Evolutionary conservation across 2,113 vertebrate species (phyloP).

Genomic region (Tautogolabrus adspersus): DNA sequence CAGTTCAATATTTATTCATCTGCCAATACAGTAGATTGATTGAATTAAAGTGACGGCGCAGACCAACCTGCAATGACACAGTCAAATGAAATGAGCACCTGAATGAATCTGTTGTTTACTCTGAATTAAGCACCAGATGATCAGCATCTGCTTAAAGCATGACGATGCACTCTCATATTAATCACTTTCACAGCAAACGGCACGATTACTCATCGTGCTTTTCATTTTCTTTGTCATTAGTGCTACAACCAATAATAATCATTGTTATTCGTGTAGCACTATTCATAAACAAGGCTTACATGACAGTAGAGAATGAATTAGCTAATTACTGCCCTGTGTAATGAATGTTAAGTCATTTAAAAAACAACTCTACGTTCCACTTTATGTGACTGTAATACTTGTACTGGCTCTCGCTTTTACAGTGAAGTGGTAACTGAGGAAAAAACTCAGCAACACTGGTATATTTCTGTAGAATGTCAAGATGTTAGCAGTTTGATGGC

Average conservation of each 20-base stretch:
- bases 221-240: conserved; percentile 45
- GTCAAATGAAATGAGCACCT: conserved; percentile 33
- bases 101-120: conserved; percentile 31
- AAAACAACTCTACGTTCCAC: background rate
- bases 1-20: conserved; percentile 58
- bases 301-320: conserved; percentile 38
- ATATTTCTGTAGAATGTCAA: conserved; percentile 73
- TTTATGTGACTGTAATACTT: background rate
- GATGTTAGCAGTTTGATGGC: conserved; percentile 62
- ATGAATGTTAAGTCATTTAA: conserved; percentile 18
- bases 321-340: conserved; percentile 29
- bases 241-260: conserved; percentile 31
- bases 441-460: conserved; percentile 65
- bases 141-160: conserved; percentile 27
- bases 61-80: conserved; percentile 41
- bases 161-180: conserved; percentile 21
- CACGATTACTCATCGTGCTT: conserved; percentile 13
- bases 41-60: conserved; percentile 19
- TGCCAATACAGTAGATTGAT: conserved; percentile 62
- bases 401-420: background rate
- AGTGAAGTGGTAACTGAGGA: background rate
- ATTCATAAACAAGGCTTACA: conserved; percentile 42
- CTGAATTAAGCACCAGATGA: conserved; percentile 37
- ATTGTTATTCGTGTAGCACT: conserved; percentile 30
- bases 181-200: conserved; percentile 28